Evolutionary conservation across 2,888 invertebrate genomes (phyloP).

Genomic region (Odontocerum albicorne): DNA sequence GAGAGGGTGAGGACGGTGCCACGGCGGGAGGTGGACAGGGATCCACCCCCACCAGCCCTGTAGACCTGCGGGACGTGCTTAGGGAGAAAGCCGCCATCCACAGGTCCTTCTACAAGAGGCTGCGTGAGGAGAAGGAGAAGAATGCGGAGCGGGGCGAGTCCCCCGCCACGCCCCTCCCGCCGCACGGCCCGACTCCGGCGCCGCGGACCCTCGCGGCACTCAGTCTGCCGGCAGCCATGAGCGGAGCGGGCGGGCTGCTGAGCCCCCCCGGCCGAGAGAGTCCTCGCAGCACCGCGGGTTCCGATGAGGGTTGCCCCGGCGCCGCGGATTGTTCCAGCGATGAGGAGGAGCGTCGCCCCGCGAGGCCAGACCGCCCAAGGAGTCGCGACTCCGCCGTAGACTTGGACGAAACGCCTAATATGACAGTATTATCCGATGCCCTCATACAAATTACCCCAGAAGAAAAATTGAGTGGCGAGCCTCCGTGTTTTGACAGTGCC

Average conservation of each 20-base stretch:
- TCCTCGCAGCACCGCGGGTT: slow-evolving; percentile 43
- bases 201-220: slow-evolving; percentile 44
- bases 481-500: slow-evolving; percentile 15
- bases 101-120: slow-evolving; percentile 51
- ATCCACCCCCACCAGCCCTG: neutral
- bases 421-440: slow-evolving; percentile 28
- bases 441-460: slow-evolving; percentile 18
- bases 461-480: slow-evolving; percentile 1
- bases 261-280: slow-evolving; percentile 7
- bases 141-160: neutral
- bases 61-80: slow-evolving; percentile 53
- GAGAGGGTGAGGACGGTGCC: too few species aligned
- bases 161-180: slow-evolving; percentile 31
- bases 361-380: slow-evolving; percentile 50
- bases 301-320: slow-evolving; percentile 45
- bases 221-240: slow-evolving; percentile 3
- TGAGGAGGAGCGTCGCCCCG: slow-evolving; percentile 54
- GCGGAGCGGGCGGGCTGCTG: neutral
- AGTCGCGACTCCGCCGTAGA: slow-evolving; percentile 58
- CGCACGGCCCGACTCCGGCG: slow-evolving; percentile 30
- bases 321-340: slow-evolving; percentile 46
- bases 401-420: slow-evolving; percentile 49
- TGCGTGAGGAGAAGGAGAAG: slow-evolving; percentile 6
- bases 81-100: slow-evolving; percentile 56
- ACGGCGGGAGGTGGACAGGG: neutral